These are phyloP conservation scores for Pseudomyrmex flavicornis DNA, from an alignment of 1,140 invertebrate genomes.

Conservation along the genomic window DNA sequence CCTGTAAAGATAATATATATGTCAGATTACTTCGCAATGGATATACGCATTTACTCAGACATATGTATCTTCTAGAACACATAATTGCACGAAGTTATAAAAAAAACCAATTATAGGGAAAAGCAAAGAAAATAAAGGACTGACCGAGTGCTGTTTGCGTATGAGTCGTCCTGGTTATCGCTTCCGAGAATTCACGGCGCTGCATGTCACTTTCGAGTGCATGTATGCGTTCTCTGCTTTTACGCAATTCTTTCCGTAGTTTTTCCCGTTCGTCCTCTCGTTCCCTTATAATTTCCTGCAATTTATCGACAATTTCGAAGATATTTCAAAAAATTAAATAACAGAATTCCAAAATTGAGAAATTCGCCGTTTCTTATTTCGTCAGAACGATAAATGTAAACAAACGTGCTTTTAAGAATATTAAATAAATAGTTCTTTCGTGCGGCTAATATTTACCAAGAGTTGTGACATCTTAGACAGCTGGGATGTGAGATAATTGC, in stretches of 20 bases:
- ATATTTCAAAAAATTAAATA: background rate
- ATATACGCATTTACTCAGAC: background rate
- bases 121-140: constrained; percentile 55
- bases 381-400: background rate
- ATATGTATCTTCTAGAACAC: background rate
- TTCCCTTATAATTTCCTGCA: constrained; percentile 90
- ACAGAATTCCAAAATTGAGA: background rate
- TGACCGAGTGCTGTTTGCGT: constrained; percentile 77
- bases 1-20: constrained; percentile 61
- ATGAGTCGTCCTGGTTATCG: constrained; percentile 64
- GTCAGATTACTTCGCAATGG: background rate
- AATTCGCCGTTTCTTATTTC: background rate
- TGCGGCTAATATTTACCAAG: constrained; percentile 79
- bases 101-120: constrained; percentile 18
- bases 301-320: constrained; percentile 53
- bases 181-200: constrained; percentile 76
- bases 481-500: constrained; percentile 83
- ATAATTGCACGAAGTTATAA: background rate
- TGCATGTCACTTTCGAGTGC: constrained; percentile 85
- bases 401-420: background rate
- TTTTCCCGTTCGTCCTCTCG: constrained; percentile 91
- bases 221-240: constrained; percentile 90
- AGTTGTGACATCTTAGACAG: constrained; percentile 86
- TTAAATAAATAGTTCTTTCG: background rate
- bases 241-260: constrained; percentile 89